Evolutionary conservation across 2,113 vertebrate species (phyloP).

Genomic region (Phalacrocorax carbo): DNA sequence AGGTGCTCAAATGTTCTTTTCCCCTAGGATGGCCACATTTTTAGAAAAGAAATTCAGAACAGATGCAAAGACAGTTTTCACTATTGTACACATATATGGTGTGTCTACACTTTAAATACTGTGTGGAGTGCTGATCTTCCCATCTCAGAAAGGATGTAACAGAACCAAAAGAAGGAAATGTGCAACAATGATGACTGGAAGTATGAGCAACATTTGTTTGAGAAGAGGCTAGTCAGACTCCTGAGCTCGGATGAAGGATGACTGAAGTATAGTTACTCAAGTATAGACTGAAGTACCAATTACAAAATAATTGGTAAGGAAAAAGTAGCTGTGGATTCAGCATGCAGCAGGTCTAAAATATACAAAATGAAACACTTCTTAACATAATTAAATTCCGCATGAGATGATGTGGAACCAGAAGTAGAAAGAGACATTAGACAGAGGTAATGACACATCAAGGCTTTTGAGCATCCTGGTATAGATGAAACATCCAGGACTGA

Average conservation of each 20-base stretch:
- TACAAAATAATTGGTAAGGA: not conserved
- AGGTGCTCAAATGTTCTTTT: not conserved
- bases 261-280: not conserved
- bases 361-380: not conserved
- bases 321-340: not conserved
- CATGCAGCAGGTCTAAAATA: not conserved
- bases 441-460: not conserved
- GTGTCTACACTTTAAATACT: not conserved
- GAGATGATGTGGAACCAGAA: not conserved
- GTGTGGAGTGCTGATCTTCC: not conserved
- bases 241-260: not conserved
- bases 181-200: not conserved
- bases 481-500: not conserved
- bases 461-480: not conserved
- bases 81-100: not conserved
- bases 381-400: not conserved
- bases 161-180: not conserved
- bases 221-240: not conserved
- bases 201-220: not conserved
- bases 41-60: not conserved
- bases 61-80: not conserved
- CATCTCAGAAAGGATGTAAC: not conserved
- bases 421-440: not conserved
- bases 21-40: not conserved
- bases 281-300: too few species aligned